Base-by-base conservation (phyloP, 2,888 invertebrate genomes). In the Platerodrilus igneus region DNA sequence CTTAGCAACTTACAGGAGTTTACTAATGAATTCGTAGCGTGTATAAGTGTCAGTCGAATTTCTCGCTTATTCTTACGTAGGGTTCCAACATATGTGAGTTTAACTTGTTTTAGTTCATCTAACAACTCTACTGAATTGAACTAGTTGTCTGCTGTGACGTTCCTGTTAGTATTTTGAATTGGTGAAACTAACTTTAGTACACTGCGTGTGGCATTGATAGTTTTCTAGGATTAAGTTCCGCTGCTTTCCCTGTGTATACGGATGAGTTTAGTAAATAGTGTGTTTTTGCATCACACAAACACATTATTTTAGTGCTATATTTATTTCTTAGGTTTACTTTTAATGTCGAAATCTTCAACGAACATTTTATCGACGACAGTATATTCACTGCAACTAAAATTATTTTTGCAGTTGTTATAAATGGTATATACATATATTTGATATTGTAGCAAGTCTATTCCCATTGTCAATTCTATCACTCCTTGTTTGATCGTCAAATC, bases 311-410 rank as follows among this genome's bases (percentile, higher is more conserved):
- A n/a, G n/a, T n/a, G n/a, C n/a, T n/a, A n/a, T n/a, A n/a, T n/a
- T n/a, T n/a, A n/a, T n/a, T n/a, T n/a, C 17, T 19, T 25, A 18
- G 35, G 35, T 35, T 35, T 35, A 17, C 35, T 16, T 35, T 35
- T 35, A 5, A 35, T 15, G 26, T 34, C 25, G 23, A 9, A 23
- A 35, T 26, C 35, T n/a, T n/a, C 25, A 17, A 26, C 25, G 8
- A 35, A 11, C 25, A 35, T 29, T 14, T 29, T 17, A 15, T 29
- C 29, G 17, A 29, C n/a, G n/a, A n/a, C 29, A 3, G 17, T 10
- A 16, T 8, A 26, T 14, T 26, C 26, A 26, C 13, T 6, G 13
- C 26, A 26, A 11, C 3, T 14, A 14, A 13, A 26, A 5, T 17
- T 29, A n/a, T n/a, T n/a, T n/a, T n/a, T n/a, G n/a, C n/a, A n/a